Percentiles rank a stretch among this genome's conserved stretches.
Conservation (phyloP, 2,797 vertebrate species). For the Hyperoplus lanceolatus region DNA sequence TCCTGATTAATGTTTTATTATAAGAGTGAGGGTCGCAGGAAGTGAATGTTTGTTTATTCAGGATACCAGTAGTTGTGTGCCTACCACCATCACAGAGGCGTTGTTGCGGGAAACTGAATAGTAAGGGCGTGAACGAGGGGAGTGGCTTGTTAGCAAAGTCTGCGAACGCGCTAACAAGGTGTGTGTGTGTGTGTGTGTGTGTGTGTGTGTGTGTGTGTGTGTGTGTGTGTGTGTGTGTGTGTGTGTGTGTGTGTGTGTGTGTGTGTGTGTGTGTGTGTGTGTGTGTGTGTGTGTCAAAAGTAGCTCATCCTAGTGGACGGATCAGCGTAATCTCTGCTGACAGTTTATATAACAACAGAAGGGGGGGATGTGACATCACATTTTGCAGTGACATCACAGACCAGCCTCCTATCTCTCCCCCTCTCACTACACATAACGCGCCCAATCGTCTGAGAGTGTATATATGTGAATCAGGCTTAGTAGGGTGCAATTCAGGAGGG, state of each 20-base stretch:
- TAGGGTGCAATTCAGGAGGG: constrained; percentile 36
- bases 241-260: too few relatives aligned
- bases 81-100: neutral
- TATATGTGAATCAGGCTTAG: constrained; percentile 57
- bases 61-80: too few relatives aligned
- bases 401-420: constrained; percentile 42
- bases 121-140: constrained; percentile 18
- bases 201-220: too few relatives aligned
- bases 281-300: constrained; percentile 49
- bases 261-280: too few relatives aligned
- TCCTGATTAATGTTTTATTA: too few relatives aligned
- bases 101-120: constrained; percentile 16
- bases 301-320: constrained; percentile 77
- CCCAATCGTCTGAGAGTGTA: constrained; percentile 61
- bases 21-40: neutral
- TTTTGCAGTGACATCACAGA: constrained; percentile 70
- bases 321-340: constrained; percentile 68
- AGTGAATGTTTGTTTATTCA: neutral
- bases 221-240: too few relatives aligned
- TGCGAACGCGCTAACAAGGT: neutral
- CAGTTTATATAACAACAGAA: constrained; percentile 81
- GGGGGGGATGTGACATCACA: constrained; percentile 63
- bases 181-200: too few relatives aligned
- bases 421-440: neutral
- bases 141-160: constrained; percentile 22